Conservation (phyloP, 2,797 vertebrate genomes). For the Mus spretus region DNA sequence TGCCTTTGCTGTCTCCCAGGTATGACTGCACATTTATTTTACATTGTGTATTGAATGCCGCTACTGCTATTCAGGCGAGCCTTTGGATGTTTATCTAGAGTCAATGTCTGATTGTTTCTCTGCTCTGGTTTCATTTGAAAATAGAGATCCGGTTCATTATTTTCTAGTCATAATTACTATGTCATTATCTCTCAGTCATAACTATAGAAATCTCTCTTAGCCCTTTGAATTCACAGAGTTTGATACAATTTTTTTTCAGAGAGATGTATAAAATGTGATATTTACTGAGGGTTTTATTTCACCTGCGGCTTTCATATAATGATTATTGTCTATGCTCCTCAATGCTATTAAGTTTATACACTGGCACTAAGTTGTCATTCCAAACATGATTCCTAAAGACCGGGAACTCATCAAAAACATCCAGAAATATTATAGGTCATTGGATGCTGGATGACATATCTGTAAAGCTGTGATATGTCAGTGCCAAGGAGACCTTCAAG, state of each 20-base stretch:
- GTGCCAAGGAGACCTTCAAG: not conserved
- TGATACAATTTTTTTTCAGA: constrained; percentile 33
- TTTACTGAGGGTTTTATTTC: constrained; percentile 35
- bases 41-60: not conserved
- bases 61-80: not conserved
- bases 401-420: not conserved
- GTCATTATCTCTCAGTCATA: constrained; percentile 19
- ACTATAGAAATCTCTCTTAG: not conserved
- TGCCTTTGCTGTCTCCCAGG: not conserved
- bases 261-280: not conserved
- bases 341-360: not conserved
- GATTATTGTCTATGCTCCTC: not conserved
- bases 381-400: constrained; percentile 27
- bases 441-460: not conserved
- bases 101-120: not conserved
- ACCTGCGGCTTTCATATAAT: not conserved
- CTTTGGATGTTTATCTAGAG: not conserved
- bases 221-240: not conserved
- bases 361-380: not conserved
- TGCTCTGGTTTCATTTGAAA: constrained; percentile 32
- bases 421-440: not conserved
- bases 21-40: not conserved
- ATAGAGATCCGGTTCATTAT: constrained; percentile 3
- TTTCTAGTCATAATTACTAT: constrained; percentile 10
- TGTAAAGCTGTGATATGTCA: not conserved